phyloP scores from a whole-genome alignment of 2,113 vertebrate species.

The Petaurus breviceps region DNA sequence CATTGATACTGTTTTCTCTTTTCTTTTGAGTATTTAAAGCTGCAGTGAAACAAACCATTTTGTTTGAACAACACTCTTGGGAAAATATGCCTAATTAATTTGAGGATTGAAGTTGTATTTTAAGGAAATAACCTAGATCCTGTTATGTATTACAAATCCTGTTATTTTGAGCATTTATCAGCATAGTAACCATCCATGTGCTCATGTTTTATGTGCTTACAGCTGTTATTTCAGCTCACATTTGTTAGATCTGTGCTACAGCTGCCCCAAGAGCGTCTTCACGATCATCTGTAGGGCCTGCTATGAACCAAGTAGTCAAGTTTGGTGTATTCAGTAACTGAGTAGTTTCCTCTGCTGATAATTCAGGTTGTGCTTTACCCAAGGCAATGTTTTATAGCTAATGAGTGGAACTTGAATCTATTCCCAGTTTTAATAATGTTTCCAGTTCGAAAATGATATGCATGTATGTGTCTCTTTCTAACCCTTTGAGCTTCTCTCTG shows the following conservation, averaged over 20 bases:
- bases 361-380: conserved; percentile 77
- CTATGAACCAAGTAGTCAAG: conserved; percentile 61
- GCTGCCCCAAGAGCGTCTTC: conserved; percentile 66
- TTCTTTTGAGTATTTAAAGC: conserved; percentile 54
- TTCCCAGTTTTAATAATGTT: conserved; percentile 85
- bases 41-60: conserved; percentile 52
- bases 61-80: conserved; percentile 68
- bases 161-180: conserved; percentile 37
- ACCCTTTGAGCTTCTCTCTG: conserved; percentile 97
- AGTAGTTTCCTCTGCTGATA: conserved; percentile 77
- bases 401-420: conserved; percentile 75
- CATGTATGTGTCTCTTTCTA: conserved; percentile 90
- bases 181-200: conserved; percentile 46
- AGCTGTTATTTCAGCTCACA: conserved; percentile 55
- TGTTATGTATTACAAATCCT: conserved; percentile 61
- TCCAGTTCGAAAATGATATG: conserved; percentile 86
- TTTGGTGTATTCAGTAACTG: conserved; percentile 74
- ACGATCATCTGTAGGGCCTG: conserved; percentile 48
- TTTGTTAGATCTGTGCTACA: conserved; percentile 46
- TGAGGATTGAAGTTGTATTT: conserved; percentile 66
- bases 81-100: conserved; percentile 54
- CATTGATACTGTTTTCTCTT: conserved; percentile 59
- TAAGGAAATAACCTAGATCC: conserved; percentile 65
- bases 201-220: conserved; percentile 54
- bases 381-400: conserved; percentile 79